Conservation (phyloP, 37 sponge, comb jelly and placozoan species). For the Oopsacas minuta region DNA sequence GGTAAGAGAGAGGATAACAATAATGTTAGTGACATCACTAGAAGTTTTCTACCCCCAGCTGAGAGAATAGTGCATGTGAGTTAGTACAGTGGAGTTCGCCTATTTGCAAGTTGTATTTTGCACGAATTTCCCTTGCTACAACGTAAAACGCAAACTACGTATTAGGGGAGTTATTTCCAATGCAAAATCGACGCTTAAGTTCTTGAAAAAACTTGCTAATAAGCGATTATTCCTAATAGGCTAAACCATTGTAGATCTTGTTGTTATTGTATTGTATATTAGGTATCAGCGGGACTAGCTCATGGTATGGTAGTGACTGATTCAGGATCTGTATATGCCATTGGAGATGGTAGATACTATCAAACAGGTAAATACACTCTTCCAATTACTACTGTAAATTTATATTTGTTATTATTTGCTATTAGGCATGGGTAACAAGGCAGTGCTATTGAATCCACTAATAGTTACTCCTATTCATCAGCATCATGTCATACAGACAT, state of each 20-base stretch:
- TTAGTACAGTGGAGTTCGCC: background rate
- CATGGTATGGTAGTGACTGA: constrained; percentile 44
- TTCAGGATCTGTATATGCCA: constrained; percentile 28
- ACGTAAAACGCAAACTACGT: background rate
- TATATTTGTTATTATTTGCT: background rate
- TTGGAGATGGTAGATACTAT: constrained; percentile 40
- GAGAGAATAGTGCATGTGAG: constrained; percentile 5
- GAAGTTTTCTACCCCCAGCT: constrained; percentile 20
- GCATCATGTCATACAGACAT: constrained; percentile 28
- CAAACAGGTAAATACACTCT: constrained; percentile 38
- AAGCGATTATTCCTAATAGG: no score
- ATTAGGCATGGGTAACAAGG: background rate
- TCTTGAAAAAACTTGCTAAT: no score
- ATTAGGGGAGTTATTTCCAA: no score
- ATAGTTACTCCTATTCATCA: background rate
- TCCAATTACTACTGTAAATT: no score
- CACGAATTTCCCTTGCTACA: no score
- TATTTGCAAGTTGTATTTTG: background rate
- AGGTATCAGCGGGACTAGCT: constrained; percentile 53
- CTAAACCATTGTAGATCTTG: background rate
- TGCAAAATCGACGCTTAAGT: background rate
- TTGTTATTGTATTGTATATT: background rate
- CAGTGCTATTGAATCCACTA: background rate
- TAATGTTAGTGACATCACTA: constrained; percentile 21
- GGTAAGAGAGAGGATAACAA: constrained; percentile 30